These are phyloP conservation scores for Acrobasis suavella DNA, from an alignment of 2,888 invertebrate genomes.

Conservation along the genomic window DNA sequence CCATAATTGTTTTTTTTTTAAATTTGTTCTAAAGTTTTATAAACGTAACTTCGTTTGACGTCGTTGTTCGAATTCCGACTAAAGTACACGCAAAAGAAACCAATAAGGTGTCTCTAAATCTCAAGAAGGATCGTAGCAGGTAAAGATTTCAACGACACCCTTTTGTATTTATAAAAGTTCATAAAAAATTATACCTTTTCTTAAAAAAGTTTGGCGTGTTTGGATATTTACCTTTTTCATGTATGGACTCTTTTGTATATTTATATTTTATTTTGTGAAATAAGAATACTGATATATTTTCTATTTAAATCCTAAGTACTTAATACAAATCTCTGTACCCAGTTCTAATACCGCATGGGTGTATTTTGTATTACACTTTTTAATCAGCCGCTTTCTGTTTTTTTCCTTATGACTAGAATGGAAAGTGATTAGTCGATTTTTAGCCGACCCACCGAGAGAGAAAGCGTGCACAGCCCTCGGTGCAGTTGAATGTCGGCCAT, in stretches of 20 bases:
- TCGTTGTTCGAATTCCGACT: no score
- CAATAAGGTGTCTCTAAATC: not conserved
- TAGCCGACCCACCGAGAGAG: constrained; percentile 49
- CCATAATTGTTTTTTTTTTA: no score
- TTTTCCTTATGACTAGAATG: constrained; percentile 30
- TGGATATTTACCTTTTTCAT: not conserved
- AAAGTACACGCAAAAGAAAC: no score
- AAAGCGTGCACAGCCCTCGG: constrained; percentile 54
- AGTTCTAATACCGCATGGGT: not conserved
- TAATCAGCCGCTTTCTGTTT: not conserved
- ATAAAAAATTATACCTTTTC: not conserved
- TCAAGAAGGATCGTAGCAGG: not conserved
- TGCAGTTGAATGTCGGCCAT: constrained; percentile 67
- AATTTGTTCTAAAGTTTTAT: no score
- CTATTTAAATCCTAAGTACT: no score
- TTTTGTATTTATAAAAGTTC: not conserved
- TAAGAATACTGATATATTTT: no score
- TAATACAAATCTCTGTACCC: no score
- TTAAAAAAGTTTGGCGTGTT: not conserved
- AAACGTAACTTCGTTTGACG: no score
- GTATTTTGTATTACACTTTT: not conserved
- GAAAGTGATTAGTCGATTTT: constrained; percentile 47
- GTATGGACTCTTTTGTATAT: not conserved
- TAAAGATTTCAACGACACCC: constrained; percentile 13
- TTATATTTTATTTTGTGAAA: not conserved